A percentile compares a stretch with the other conserved stretches of the same genome.
Conservation (phyloP, 2,113 vertebrate genomes). For the Bombycilla garrulus region DNA sequence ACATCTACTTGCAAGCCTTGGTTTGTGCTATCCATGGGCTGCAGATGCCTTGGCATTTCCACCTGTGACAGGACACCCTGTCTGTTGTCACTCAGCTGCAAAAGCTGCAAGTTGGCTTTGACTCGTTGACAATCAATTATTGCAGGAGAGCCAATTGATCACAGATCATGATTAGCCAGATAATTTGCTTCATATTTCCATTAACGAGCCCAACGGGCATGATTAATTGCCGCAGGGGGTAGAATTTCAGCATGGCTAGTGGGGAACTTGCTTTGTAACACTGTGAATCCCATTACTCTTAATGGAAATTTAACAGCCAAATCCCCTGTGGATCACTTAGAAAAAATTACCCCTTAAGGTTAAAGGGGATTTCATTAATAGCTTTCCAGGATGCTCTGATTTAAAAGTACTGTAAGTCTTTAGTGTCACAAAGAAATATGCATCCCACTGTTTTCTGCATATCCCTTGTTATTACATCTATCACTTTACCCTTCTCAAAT, state of each 20-base stretch:
- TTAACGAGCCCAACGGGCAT: constrained; percentile 22
- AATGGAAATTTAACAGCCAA: constrained; percentile 64
- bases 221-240: constrained; percentile 40
- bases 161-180: constrained; percentile 21
- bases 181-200: constrained; percentile 52
- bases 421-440: constrained; percentile 12
- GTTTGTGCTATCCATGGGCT: fast-evolving
- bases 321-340: constrained; percentile 48
- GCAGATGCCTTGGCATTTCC: neutral
- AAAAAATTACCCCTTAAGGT: constrained; percentile 59
- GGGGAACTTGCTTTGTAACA: constrained; percentile 34
- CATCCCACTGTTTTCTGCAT: constrained; percentile 21
- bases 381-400: constrained; percentile 15
- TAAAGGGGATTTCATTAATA: constrained; percentile 55
- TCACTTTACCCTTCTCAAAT: constrained; percentile 22
- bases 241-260: constrained; percentile 13
- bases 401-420: constrained; percentile 17
- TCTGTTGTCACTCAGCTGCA: neutral
- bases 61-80: neutral
- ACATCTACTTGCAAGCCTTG: neutral
- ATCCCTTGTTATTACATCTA: neutral
- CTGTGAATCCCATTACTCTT: constrained; percentile 35
- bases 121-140: neutral
- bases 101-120: neutral
- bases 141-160: constrained; percentile 30